Evolutionary conservation across 2,888 invertebrate genomes (phyloP), one percentile per base, ranked within the genome.

Genomic region (Dichetophora obliterata): DNA sequence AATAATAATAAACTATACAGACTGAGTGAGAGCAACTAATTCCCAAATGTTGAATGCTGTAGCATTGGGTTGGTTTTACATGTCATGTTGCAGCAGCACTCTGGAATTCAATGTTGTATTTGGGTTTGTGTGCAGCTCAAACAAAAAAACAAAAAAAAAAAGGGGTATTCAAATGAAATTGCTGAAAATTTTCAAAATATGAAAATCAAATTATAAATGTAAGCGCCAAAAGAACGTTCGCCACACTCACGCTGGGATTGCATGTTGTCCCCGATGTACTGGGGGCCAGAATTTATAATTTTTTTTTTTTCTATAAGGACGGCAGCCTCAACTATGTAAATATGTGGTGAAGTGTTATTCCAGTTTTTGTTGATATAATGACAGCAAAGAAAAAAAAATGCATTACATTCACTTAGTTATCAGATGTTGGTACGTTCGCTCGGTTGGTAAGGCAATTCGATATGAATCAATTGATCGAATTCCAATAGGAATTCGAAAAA

Each of bases 191-290:
- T 74, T 11, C 66, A 65, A 74, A 74, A 74, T 74, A 74, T 74
- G 74, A 74, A 74, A 74, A 74, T 66, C 66, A 66, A 66, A 74
- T 74, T n/a, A 74, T 22, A 59, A 72, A 22, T 59, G 71, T 22
- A 63, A 63, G 24, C 14, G 43, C 54, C 69, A 52, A 52, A 57
- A 9, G 72, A 61, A 48, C 72, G 72, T 19, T 54, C 22, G 16
- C 22, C 50, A 34, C 27, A 22, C 68, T 68, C 48, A 22, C 68
- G 16, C 22, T 22, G 68, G 50, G 50, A 50, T 14, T 48, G 24
- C 11, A 11, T 66, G 50, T 27, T 68, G 19, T 68, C 50, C 9
- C 11, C 24, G 22, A 31, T 50, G 9, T 6, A 68, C 22, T 63
- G 11, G 34, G 3, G n/a, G 34, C 5, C n/a, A 34, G 34, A 63